Base-by-base conservation (phyloP, 2,113 vertebrate genomes). In the Anthoscopus minutus region DNA sequence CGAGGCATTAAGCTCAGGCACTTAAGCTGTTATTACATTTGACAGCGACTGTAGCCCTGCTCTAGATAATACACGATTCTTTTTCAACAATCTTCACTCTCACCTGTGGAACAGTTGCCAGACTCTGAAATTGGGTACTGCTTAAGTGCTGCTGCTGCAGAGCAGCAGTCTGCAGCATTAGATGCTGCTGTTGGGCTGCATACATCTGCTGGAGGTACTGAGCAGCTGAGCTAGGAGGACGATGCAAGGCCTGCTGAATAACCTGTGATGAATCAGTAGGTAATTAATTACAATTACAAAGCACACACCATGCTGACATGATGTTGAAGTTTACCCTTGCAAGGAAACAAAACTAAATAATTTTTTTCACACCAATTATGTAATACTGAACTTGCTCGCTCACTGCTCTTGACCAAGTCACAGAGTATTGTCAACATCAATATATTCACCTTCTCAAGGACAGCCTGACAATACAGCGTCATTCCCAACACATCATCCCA, bases 161-260 rank as follows among this genome's bases (percentile, higher is more conserved):
- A 45, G 99, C 98, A 33, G 99, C 99, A 4, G 99, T 99, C 93
- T 99, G 99, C 85, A 99, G 98, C 98, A 99, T 99, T 69, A 99
- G 93, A 96, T 99, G 99, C 96, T 99, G 99, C 96, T 99, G 99
- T 88, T 99, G 99, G 44, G 99, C 99, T 11, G 99, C 98, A 4
- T 99, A 99, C 99, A 99, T 99, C 96, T 99, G 99, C 96, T 99
- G 99, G 64, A 99, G 98, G 95, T 99, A 99, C 97, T 99, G 99
- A 65, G 99, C 98, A 20, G 99, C 98, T 71, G 99, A 99, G 97
- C 98, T 99, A 91, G 98, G 98, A 74, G 99, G 98, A 72, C 99
- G 98, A 93, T 99, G 98, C 95, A 99, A 97, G 37, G 99, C 98
- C 94, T 99, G 99, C 86, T 99, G 99, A 97, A 99, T 99, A 91